Evolutionary conservation across 2,113 vertebrate genomes (phyloP).

Genomic region (Mandrillus leucophaeus): DNA sequence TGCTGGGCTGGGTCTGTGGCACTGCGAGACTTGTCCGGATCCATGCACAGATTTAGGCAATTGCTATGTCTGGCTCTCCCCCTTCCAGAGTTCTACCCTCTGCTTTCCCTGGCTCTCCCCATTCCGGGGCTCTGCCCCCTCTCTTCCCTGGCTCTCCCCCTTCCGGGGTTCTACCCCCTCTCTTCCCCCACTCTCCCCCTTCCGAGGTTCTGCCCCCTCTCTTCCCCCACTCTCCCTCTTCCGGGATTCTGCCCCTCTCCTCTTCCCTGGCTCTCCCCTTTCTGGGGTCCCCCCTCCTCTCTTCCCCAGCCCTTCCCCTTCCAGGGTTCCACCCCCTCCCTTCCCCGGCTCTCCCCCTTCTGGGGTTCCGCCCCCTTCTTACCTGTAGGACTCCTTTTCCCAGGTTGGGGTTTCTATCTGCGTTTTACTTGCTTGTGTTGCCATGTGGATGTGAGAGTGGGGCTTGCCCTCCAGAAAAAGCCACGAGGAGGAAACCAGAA

Average conservation of each 20-base stretch:
- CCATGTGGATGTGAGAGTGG: fast-evolving
- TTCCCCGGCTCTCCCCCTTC: background rate
- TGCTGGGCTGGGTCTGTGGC: background rate
- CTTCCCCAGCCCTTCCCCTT: too few species aligned
- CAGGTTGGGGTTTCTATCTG: fast-evolving
- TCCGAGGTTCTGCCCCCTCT: fast-evolving
- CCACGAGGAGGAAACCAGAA: background rate
- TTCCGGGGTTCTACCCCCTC: fast-evolving
- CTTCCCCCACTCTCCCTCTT: too few species aligned
- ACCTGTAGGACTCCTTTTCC: background rate
- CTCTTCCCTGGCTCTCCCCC: too few species aligned
- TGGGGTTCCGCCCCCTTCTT: fast-evolving
- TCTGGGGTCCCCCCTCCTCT: too few species aligned
- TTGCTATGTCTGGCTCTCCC: fast-evolving
- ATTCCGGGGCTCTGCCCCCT: too few species aligned
- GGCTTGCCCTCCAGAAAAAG: background rate
- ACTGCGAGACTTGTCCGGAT: fast-evolving
- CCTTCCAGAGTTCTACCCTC: too few species aligned
- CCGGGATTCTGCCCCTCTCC: fast-evolving
- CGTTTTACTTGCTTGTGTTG: background rate
- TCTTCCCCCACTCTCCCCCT: too few species aligned
- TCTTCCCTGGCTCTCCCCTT: too few species aligned
- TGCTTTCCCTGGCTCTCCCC: too few species aligned
- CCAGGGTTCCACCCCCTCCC: too few species aligned
- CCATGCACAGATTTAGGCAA: fast-evolving